These are phyloP conservation scores for Dichetophora obliterata DNA, from an alignment of 2,888 invertebrate species.

Conservation along the genomic window DNA sequence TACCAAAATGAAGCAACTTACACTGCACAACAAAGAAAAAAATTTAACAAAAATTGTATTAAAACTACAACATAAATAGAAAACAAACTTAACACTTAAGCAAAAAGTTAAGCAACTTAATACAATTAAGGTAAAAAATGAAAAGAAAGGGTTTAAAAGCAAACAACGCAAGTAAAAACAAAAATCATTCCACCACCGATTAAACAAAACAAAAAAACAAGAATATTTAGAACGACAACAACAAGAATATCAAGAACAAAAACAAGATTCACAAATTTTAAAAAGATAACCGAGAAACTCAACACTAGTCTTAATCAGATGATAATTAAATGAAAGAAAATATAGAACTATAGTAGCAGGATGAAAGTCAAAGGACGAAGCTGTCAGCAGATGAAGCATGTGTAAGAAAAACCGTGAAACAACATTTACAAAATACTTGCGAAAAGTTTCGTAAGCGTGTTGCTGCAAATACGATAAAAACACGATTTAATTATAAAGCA, in stretches of 20 bases:
- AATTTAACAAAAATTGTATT: neutral
- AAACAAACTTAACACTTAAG: neutral
- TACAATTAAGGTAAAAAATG: neutral
- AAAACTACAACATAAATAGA: neutral
- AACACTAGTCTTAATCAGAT: slow-evolving; percentile 35
- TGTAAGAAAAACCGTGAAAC: slow-evolving; percentile 33
- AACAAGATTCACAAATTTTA: slow-evolving; percentile 9
- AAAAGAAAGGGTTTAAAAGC: slow-evolving; percentile 29
- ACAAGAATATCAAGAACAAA: neutral
- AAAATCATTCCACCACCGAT: slow-evolving; percentile 55
- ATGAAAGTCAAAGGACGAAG: neutral
- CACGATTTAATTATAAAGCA: neutral
- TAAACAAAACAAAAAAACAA: slow-evolving; percentile 4
- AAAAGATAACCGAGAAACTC: slow-evolving; percentile 20
- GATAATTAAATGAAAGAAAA: neutral
- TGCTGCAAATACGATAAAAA: neutral
- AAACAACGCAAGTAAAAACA: neutral
- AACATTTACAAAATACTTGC: slow-evolving; percentile 34
- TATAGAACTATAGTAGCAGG: neutral
- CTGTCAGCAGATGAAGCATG: neutral
- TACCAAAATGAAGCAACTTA: neutral
- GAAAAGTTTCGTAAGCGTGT: slow-evolving; percentile 34
- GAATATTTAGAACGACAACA: neutral
- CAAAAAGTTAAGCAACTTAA: neutral
- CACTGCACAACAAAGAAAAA: neutral